A percentile compares a stretch with the other conserved stretches of the same genome.
phyloP scores from a whole-genome alignment of 2,888 invertebrate genomes.

The Diogma glabrata region DNA sequence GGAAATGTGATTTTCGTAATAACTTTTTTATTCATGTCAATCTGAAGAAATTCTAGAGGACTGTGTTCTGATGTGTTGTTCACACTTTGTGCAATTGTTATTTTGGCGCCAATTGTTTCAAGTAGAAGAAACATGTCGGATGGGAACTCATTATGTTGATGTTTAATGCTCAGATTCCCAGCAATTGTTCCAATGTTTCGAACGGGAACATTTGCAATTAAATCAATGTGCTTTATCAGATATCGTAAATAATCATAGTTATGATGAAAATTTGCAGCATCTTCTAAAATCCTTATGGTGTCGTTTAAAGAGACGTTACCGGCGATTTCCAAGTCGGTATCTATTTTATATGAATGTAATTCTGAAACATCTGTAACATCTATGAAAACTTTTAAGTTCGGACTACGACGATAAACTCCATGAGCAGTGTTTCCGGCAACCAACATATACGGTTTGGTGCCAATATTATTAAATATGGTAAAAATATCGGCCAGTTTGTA shows the following conservation, averaged over 20 bases:
- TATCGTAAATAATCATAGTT: constrained; percentile 47
- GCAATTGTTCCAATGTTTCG: constrained; percentile 41
- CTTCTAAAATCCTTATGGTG: constrained; percentile 34
- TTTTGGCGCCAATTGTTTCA: constrained; percentile 32
- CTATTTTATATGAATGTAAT: constrained; percentile 32
- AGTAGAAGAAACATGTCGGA: constrained; percentile 45
- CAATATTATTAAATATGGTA: constrained; percentile 38
- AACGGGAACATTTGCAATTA: constrained; percentile 24
- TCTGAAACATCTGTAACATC: constrained; percentile 48
- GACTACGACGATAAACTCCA: constrained; percentile 40
- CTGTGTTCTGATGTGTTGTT: constrained; percentile 23
- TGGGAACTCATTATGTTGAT: constrained; percentile 47
- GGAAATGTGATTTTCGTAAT: constrained; percentile 26
- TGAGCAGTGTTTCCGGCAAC: constrained; percentile 66
- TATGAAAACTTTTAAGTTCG: constrained; percentile 42
- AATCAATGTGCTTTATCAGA: constrained; percentile 52
- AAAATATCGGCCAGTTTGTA: constrained; percentile 40
- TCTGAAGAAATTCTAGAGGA: constrained; percentile 36
- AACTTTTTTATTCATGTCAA: constrained; percentile 37
- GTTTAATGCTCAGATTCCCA: constrained; percentile 53
- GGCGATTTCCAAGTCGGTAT: constrained; percentile 31
- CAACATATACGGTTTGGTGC: constrained; percentile 42
- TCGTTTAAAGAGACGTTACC: constrained; percentile 39
- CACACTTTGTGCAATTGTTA: constrained; percentile 28
- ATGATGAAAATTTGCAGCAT: constrained; percentile 26